Evolutionary conservation across 2,888 invertebrate species (phyloP).

Genomic region (Rapana venosa): DNA sequence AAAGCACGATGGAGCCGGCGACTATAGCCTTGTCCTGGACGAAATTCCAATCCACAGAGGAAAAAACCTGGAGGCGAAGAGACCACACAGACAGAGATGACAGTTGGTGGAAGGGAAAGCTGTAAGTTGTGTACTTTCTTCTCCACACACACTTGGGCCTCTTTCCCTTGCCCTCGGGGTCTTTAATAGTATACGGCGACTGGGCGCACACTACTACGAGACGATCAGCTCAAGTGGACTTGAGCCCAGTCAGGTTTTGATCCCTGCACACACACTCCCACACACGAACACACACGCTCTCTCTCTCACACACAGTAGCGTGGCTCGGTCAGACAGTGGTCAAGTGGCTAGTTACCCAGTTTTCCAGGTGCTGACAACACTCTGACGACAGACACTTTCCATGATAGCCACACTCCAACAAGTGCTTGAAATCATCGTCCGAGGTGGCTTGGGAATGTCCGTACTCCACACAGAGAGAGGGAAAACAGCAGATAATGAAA

Average conservation of each 20-base stretch:
- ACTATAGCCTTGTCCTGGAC: too few relatives aligned
- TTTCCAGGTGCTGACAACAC: not conserved
- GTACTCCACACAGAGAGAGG: not conserved
- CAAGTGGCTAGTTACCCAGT: conserved; percentile 11
- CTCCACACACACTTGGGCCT: not conserved
- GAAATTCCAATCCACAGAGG: too few relatives aligned
- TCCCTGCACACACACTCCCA: not conserved
- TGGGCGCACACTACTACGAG: not conserved
- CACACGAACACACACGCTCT: not conserved
- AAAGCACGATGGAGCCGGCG: too few relatives aligned
- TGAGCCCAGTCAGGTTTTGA: not conserved
- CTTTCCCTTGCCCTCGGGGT: not conserved
- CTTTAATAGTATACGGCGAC: not conserved
- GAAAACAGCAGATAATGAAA: not conserved
- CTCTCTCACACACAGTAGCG: not conserved
- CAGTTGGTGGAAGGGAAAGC: not conserved
- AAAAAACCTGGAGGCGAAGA: not conserved
- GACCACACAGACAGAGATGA: conserved; percentile 17
- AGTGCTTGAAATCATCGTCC: not conserved
- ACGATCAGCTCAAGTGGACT: not conserved
- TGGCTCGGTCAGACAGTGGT: not conserved
- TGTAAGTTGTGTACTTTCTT: conserved; percentile 15
- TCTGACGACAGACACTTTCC: not conserved
- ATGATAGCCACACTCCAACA: not conserved
- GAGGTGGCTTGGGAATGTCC: too few relatives aligned